Evolutionary conservation across 2,113 vertebrate species (phyloP).

Genomic region (Carollia perspicillata): DNA sequence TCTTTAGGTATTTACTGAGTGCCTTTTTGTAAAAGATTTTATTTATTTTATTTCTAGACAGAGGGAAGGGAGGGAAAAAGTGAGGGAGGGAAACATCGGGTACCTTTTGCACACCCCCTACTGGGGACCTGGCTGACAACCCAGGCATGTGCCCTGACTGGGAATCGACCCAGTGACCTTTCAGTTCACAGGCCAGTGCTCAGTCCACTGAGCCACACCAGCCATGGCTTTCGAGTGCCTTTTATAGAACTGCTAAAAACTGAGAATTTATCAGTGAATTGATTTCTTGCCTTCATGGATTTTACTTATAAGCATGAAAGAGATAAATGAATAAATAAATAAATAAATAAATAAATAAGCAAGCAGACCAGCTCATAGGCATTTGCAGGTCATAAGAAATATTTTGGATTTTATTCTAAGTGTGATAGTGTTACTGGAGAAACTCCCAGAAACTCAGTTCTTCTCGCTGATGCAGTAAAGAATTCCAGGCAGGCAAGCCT

Average conservation of each 20-base stretch:
- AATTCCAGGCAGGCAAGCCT: no score
- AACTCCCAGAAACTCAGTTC: no score
- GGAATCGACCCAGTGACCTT: no score
- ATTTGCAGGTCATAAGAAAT: neutral
- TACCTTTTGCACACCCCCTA: no score
- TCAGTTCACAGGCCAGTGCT: no score
- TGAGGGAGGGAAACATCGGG: no score
- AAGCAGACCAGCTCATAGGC: neutral
- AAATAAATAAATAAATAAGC: neutral
- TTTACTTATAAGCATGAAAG: neutral
- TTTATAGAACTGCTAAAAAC: neutral
- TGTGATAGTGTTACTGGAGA: neutral
- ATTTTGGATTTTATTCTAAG: conserved; percentile 10
- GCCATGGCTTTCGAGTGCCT: neutral
- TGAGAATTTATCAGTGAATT: neutral
- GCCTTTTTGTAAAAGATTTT: neutral
- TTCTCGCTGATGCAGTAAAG: no score
- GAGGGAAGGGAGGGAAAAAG: no score
- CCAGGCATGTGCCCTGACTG: no score
- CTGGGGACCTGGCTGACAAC: no score
- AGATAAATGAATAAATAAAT: neutral
- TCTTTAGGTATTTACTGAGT: neutral
- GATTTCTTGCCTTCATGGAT: neutral
- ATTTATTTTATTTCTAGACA: no score
- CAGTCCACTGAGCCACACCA: no score